phyloP scores from a whole-genome alignment of 2,888 invertebrate species.

The Caenorhabditis panamensis region DNA sequence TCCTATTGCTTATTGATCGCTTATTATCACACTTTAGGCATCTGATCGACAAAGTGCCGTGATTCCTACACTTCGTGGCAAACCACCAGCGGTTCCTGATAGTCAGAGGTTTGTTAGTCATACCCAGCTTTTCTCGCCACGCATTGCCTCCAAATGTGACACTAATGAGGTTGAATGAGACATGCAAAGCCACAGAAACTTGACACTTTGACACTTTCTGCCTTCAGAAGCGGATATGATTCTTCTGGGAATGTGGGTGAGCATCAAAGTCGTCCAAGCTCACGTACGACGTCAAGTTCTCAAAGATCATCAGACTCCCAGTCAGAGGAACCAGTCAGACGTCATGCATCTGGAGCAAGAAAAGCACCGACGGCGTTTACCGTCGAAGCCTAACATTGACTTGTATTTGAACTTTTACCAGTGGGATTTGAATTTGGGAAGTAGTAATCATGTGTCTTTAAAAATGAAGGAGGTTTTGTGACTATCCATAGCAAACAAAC shows the following conservation, averaged over 20 bases:
- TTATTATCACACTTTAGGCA: not conserved
- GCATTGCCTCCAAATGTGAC: not conserved
- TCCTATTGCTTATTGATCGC: constrained; percentile 10
- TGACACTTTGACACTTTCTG: not conserved
- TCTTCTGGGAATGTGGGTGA: constrained; percentile 60
- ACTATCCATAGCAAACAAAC: not conserved
- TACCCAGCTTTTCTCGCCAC: not conserved
- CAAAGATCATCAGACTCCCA: constrained; percentile 48
- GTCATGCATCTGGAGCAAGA: constrained; percentile 34
- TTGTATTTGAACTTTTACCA: not conserved
- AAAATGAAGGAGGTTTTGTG: too few relatives aligned
- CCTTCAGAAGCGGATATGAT: constrained; percentile 56
- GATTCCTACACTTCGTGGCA: constrained; percentile 67
- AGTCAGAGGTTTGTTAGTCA: constrained; percentile 48
- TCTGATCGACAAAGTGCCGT: constrained; percentile 66
- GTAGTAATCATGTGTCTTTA: too few relatives aligned
- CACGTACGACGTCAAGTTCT: constrained; percentile 46
- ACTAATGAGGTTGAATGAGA: constrained; percentile 38
- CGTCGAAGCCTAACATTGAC: constrained; percentile 35
- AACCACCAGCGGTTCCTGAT: constrained; percentile 61
- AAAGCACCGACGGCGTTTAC: constrained; percentile 53
- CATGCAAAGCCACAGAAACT: too few relatives aligned
- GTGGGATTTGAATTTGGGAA: not conserved
- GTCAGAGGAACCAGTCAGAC: constrained; percentile 26
- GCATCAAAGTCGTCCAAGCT: constrained; percentile 60